Evolutionary conservation across 2,797 vertebrate species (phyloP).

Genomic region (Brachyrhaphis roseni): DNA sequence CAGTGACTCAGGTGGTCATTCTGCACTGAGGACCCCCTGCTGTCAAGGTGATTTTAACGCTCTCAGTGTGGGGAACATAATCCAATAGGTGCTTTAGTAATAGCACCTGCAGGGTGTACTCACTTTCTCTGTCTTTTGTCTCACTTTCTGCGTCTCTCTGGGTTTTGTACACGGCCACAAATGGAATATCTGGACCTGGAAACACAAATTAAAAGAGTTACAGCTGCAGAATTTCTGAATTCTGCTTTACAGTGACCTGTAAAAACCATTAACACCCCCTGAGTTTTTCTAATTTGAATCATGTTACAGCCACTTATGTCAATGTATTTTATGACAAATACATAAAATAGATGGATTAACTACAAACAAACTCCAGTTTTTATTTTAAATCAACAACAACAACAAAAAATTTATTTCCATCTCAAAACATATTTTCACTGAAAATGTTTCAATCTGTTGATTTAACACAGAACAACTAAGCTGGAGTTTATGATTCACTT

Average conservation of each 20-base stretch:
- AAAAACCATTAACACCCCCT: not conserved
- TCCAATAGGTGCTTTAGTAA: not conserved
- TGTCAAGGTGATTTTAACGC: conserved; percentile 36
- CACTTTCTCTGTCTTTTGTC: conserved; percentile 75
- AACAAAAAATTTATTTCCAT: too few species aligned
- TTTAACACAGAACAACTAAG: too few species aligned
- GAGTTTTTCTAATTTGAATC: not conserved
- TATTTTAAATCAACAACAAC: too few species aligned
- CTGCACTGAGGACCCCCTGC: conserved; percentile 10
- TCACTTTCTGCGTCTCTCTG: conserved; percentile 72
- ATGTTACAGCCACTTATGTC: not conserved
- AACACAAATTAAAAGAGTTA: not conserved
- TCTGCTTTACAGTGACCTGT: not conserved
- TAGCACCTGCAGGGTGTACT: conserved; percentile 50
- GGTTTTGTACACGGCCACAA: conserved; percentile 76
- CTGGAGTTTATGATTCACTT: too few species aligned
- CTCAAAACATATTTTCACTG: too few species aligned
- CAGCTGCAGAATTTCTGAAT: not conserved
- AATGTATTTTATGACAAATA: not conserved
- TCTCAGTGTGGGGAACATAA: not conserved
- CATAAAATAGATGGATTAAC: too few species aligned
- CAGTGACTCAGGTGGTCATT: conserved; percentile 45
- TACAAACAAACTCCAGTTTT: too few species aligned
- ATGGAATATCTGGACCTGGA: conserved; percentile 78
- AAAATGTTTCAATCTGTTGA: too few species aligned